A percentile compares a stretch with the other conserved stretches of the same genome.
phyloP scores from a whole-genome alignment of 1,140 invertebrate species.

The Berghia stephanieae region DNA sequence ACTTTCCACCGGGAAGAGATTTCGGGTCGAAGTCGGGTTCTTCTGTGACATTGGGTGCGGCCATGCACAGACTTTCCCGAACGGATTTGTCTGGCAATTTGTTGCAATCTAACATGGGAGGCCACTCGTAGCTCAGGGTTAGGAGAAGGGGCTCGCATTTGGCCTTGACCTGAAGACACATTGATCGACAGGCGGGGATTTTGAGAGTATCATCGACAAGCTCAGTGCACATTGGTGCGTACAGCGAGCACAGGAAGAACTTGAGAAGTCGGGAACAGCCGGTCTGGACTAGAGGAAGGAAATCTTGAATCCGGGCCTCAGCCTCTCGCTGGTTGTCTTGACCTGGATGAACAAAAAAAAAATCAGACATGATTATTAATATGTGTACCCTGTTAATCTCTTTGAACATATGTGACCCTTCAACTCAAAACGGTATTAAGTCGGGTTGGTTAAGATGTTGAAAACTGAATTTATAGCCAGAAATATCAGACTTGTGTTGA shows the following conservation, averaged over 20 bases:
- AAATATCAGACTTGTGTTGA: too few relatives aligned
- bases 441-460: too few relatives aligned
- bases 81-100: conserved; percentile 63
- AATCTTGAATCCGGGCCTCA: conserved; percentile 63
- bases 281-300: conserved; percentile 66
- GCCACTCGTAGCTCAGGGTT: conserved; percentile 65
- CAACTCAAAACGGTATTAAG: too few relatives aligned
- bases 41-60: conserved; percentile 67
- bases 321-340: conserved; percentile 62
- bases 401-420: too few relatives aligned
- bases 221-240: conserved; percentile 88
- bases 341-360: conserved; percentile 1
- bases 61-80: conserved; percentile 86
- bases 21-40: conserved; percentile 72
- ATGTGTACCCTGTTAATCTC: too few relatives aligned
- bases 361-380: too few relatives aligned
- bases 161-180: conserved; percentile 65
- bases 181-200: conserved; percentile 66
- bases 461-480: too few relatives aligned
- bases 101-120: conserved; percentile 61
- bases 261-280: conserved; percentile 86
- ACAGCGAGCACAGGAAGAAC: conserved; percentile 92
- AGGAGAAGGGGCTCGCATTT: conserved; percentile 65
- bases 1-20: conserved; percentile 24
- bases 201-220: conserved; percentile 64